A percentile compares a stretch with the other conserved stretches of the same genome.
phyloP scores from a whole-genome alignment of 2,888 invertebrate genomes.

The Diaperis boleti region DNA sequence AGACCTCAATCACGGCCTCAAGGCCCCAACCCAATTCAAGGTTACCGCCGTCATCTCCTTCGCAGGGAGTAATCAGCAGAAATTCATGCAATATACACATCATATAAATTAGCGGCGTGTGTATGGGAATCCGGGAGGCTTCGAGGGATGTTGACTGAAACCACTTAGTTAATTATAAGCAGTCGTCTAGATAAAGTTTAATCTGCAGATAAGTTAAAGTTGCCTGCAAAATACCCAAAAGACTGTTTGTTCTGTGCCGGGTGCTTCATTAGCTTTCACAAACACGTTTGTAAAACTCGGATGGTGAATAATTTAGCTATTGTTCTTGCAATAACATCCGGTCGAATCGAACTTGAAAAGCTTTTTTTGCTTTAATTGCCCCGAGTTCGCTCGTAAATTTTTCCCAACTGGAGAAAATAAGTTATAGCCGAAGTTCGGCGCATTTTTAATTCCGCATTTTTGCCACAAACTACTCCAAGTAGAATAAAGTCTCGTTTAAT shows the following conservation, averaged over 20 bases:
- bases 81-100: constrained; percentile 26
- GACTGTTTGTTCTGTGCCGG: neutral
- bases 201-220: constrained; percentile 32
- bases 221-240: constrained; percentile 25
- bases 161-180: constrained; percentile 36
- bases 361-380: constrained; percentile 10
- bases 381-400: constrained; percentile 16
- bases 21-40: too few species aligned
- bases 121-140: constrained; percentile 17
- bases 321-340: constrained; percentile 12
- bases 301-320: constrained; percentile 24
- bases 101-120: constrained; percentile 25
- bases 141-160: constrained; percentile 31
- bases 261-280: constrained; percentile 22
- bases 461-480: too few species aligned
- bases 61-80: constrained; percentile 14
- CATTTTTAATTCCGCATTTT: constrained; percentile 10
- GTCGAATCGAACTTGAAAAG: constrained; percentile 13
- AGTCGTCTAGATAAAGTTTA: constrained; percentile 32
- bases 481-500: too few species aligned
- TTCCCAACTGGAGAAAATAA: constrained; percentile 1
- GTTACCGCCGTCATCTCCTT: too few species aligned
- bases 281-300: constrained; percentile 13
- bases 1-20: neutral
- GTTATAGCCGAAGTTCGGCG: neutral